Conservation (phyloP, 92 coral and sea anemone species). For the Epizoanthus scotinus region DNA sequence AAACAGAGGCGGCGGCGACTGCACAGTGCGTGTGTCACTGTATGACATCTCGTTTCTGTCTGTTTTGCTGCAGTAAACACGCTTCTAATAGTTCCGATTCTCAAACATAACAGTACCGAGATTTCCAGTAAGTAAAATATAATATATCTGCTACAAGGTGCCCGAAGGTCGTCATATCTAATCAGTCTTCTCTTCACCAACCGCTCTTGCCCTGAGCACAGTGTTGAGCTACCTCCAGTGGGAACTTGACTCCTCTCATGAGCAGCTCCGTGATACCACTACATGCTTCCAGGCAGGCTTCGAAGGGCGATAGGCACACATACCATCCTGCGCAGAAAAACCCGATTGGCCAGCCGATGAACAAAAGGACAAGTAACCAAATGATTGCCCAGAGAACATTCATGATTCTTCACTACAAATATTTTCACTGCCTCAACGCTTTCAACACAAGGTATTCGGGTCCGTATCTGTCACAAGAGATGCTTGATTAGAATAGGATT, state of each 20-base stretch:
- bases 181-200: slow-evolving; percentile 27
- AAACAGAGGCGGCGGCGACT: not conserved
- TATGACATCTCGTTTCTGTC: not conserved
- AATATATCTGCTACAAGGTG: not conserved
- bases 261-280: slow-evolving; percentile 52
- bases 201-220: slow-evolving; percentile 50
- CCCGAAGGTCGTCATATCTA: not conserved
- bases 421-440: too few relatives aligned
- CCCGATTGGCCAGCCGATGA: slow-evolving; percentile 68
- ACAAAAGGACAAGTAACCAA: slow-evolving; percentile 55
- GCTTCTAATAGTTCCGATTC: not conserved
- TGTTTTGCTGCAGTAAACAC: not conserved
- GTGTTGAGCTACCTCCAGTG: slow-evolving; percentile 57
- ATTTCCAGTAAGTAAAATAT: not conserved
- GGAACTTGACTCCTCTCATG: slow-evolving; percentile 55
- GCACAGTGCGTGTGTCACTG: too few relatives aligned
- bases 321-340: slow-evolving; percentile 71
- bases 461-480: too few relatives aligned
- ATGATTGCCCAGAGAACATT: slow-evolving; percentile 58
- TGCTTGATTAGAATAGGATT: too few relatives aligned
- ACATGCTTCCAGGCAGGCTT: slow-evolving; percentile 51
- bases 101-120: not conserved
- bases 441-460: too few relatives aligned
- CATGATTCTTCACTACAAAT: slow-evolving; percentile 11
- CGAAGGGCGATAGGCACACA: slow-evolving; percentile 63